These are phyloP conservation scores for Tenthredo mesomela DNA, from an alignment of 2,888 invertebrate species.

Conservation along the genomic window DNA sequence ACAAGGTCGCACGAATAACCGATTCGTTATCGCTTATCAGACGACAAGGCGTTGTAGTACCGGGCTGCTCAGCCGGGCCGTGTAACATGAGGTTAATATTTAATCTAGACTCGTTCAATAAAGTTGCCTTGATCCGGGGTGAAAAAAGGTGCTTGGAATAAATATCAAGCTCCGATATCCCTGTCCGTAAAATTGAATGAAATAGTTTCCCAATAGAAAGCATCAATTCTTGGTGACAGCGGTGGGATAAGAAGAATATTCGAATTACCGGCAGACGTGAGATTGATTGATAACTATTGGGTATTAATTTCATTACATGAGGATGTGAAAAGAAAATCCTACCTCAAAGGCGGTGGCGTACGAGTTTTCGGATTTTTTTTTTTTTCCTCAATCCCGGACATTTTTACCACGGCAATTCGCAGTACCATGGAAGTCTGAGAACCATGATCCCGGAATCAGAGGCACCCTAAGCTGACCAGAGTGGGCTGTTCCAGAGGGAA, in stretches of 20 bases:
- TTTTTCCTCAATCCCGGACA: neutral
- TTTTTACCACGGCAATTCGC: neutral
- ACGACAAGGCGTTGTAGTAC: neutral
- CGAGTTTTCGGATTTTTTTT: neutral
- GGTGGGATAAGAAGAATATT: neutral
- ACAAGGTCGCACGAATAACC: constrained; percentile 39
- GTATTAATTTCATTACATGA: neutral
- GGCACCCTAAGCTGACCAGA: constrained; percentile 14
- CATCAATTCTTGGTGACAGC: constrained; percentile 28
- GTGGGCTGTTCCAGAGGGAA: neutral
- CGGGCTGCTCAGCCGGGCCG: neutral
- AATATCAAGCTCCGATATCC: neutral
- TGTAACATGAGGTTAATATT: constrained; percentile 5
- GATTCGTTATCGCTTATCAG: constrained; percentile 46
- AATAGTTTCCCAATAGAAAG: neutral
- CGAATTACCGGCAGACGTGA: neutral
- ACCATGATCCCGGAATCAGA: constrained; percentile 24
- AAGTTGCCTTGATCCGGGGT: constrained; percentile 17
- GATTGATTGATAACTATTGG: neutral
- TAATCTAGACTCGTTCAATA: constrained; percentile 27
- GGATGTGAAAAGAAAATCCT: neutral
- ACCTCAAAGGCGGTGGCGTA: neutral
- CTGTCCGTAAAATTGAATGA: neutral
- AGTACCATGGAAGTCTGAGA: neutral
- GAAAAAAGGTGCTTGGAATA: neutral